Conservation (phyloP, 2,797 vertebrate species). For the Rousettus madagascariensis region DNA sequence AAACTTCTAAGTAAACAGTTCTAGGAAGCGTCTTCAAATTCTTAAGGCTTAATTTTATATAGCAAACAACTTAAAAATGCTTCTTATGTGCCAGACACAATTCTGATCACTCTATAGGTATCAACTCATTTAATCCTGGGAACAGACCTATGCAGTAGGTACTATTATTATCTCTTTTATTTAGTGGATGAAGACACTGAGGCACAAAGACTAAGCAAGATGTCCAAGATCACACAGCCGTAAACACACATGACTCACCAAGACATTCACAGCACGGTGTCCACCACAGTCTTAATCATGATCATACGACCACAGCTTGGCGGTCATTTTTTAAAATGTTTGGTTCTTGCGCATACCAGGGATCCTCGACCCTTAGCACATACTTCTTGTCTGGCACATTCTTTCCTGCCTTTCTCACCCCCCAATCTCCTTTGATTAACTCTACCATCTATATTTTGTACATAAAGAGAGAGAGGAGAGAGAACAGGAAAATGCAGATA, state of each 20-base stretch:
- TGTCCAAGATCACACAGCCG: neutral
- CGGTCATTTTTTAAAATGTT: neutral
- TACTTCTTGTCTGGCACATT: neutral
- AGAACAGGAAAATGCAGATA: neutral
- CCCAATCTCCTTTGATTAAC: neutral
- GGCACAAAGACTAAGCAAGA: neutral
- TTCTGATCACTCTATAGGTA: neutral
- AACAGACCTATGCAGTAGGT: neutral
- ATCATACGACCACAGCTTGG: rapidly evolving
- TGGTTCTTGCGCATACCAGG: rapidly evolving
- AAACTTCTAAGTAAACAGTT: neutral
- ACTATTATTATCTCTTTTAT: neutral
- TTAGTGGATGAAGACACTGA: neutral
- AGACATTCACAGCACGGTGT: neutral
- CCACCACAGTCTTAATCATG: neutral
- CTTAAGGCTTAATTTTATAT: neutral
- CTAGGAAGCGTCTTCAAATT: neutral
- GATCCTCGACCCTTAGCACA: neutral
- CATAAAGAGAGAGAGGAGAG: neutral
- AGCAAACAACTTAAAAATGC: neutral
- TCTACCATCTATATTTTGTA: neutral
- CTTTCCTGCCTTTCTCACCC: neutral
- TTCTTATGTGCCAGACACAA: rapidly evolving
- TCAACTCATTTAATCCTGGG: neutral
- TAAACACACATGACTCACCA: too few species aligned